A percentile compares a stretch with the other conserved stretches of the same genome.
phyloP scores from a whole-genome alignment of 2,797 vertebrate species.

The Melanotaenia parkinsoni region DNA sequence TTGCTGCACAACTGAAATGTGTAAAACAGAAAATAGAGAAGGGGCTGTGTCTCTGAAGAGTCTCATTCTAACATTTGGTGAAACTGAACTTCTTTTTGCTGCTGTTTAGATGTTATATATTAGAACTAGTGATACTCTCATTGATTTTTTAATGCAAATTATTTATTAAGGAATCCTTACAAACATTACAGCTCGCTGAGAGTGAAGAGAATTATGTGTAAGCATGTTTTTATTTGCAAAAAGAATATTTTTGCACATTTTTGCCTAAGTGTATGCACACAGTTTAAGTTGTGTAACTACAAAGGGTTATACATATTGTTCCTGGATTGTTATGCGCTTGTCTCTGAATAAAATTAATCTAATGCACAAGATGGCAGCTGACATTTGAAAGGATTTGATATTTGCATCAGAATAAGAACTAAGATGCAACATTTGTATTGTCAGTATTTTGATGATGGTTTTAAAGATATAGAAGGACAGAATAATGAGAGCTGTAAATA shows the following conservation, averaged over 20 bases:
- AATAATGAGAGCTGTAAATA: neutral
- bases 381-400: neutral
- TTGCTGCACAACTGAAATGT: neutral
- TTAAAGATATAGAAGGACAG: neutral
- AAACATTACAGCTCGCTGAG: neutral
- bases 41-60: neutral
- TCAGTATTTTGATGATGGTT: constrained; percentile 1
- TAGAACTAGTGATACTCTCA: neutral
- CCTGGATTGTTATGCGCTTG: neutral
- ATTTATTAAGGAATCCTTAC: too few species aligned
- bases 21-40: neutral
- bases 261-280: neutral
- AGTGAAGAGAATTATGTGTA: neutral
- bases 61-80: neutral
- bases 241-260: neutral
- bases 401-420: constrained; percentile 30
- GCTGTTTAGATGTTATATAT: neutral
- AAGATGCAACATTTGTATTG: neutral
- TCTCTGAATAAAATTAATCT: neutral
- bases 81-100: neutral
- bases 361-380: neutral
- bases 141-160: neutral
- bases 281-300: neutral
- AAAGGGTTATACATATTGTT: neutral
- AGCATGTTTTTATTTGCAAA: neutral